Evolutionary conservation across 2,113 vertebrate genomes (phyloP), one percentile per base, ranked within the genome.

Genomic region (Otocyon megalotis): DNA sequence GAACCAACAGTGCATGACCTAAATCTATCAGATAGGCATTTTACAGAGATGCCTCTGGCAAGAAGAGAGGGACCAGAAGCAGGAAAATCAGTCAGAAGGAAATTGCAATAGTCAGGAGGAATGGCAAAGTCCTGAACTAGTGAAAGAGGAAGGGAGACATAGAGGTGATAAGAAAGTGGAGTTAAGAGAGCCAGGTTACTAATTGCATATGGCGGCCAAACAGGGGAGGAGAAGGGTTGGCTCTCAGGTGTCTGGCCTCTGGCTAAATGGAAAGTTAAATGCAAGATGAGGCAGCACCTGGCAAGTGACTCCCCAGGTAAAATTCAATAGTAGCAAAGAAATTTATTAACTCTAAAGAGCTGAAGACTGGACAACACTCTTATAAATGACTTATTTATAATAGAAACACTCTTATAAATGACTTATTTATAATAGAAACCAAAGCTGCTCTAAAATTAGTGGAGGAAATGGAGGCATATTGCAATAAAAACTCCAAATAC

Each of bases 351-450:
- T 35, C 84, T 85, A 84, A 92, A 56, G 35, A 89, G 17, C 72
- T 88, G 26, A 50, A 17, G 62, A 71, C 4, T 20, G 24, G 37
- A 32, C 24, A 35, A 50, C 14, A 43, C 43, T 7, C 50, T 72
- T 85, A 85, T 63, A 69, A 56, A 62, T 8, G 28, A 69, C 65
- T n/a, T n/a, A n/a, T n/a, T 69, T n/a, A 69, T n/a, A n/a, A n/a
- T n/a, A n/a, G n/a, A n/a, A n/a, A n/a, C n/a, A n/a, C n/a, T n/a
- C n/a, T n/a, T n/a, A n/a, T n/a, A n/a, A n/a, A 7, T 43, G 43
- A 82, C 69, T 60, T 94, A 37, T 53, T 83, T 82, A 76, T 90
- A 79, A 93, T 17, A 32, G 82, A 62, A 94, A 93, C 56, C 30
- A 90, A 60, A 69, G 37, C 28, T n/a, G 43, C 71, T 43, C 54